phyloP scores from a whole-genome alignment of 2,113 vertebrate genomes.

The Chaenogobius annularis region DNA sequence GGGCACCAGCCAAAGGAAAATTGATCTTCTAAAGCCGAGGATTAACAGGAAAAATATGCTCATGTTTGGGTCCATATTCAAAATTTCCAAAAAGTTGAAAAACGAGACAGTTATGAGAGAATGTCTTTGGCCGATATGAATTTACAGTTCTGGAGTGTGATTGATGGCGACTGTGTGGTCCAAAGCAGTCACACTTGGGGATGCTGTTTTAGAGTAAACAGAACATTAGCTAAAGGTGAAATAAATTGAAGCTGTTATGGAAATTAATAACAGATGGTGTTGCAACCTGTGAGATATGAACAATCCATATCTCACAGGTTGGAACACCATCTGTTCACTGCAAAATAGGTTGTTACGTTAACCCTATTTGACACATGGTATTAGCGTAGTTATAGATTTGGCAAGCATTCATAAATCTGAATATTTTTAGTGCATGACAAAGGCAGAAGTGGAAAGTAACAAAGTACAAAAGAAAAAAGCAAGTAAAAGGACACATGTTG shows the following conservation, averaged over 20 bases:
- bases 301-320: neutral
- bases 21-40: constrained; percentile 26
- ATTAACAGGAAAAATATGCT: constrained; percentile 32
- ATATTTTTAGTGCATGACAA: no score
- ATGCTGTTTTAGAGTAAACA: neutral
- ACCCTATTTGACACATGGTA: neutral
- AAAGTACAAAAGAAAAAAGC: no score
- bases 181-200: neutral
- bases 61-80: constrained; percentile 17
- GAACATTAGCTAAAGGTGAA: neutral
- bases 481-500: no score
- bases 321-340: neutral
- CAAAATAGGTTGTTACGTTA: neutral
- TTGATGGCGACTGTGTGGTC: neutral
- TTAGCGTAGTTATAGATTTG: neutral
- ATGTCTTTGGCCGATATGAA: constrained; percentile 19
- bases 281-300: neutral
- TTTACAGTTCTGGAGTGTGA: neutral
- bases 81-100: constrained; percentile 43
- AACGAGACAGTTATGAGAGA: constrained; percentile 31
- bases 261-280: neutral
- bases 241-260: neutral
- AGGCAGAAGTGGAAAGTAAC: no score
- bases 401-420: neutral
- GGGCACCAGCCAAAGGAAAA: constrained; percentile 51